phyloP scores from a whole-genome alignment of 1,140 invertebrate species.

The Diprion similis region DNA sequence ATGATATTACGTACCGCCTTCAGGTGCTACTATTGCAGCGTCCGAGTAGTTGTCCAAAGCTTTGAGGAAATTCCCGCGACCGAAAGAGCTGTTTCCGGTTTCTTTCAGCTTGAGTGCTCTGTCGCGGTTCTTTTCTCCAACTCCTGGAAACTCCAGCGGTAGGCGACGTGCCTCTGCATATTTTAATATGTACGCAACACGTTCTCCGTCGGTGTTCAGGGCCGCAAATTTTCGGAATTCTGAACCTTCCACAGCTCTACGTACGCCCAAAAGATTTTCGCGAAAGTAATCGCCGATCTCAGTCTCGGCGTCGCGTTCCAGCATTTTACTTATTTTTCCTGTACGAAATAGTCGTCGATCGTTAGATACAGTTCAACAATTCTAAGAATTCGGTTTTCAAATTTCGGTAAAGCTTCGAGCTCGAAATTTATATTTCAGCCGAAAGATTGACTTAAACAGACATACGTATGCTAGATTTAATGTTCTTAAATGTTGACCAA shows the following conservation, averaged over 20 bases:
- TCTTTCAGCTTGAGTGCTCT: conserved; percentile 73
- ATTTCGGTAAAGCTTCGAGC: too few species aligned
- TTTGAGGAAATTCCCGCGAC: conserved; percentile 75
- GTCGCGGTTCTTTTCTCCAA: conserved; percentile 66
- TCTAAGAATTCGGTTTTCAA: neutral
- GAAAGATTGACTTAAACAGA: too few species aligned
- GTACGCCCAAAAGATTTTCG: conserved; percentile 43
- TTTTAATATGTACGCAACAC: conserved; percentile 49
- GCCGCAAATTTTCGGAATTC: conserved; percentile 44
- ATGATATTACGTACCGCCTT: conserved; percentile 64
- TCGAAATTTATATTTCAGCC: too few species aligned
- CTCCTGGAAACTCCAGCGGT: conserved; percentile 43
- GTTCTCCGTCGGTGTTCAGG: conserved; percentile 37
- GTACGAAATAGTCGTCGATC: too few species aligned
- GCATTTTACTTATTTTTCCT: conserved; percentile 21
- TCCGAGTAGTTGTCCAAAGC: conserved; percentile 79
- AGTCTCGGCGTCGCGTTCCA: conserved; percentile 33
- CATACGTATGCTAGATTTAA: too few species aligned
- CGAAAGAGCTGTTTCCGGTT: conserved; percentile 80
- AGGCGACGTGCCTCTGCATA: conserved; percentile 44
- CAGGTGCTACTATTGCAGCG: conserved; percentile 69
- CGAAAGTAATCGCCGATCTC: conserved; percentile 49
- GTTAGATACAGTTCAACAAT: neutral
- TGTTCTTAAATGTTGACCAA: too few species aligned
- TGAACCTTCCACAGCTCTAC: conserved; percentile 34